Base-by-base conservation (phyloP, 2,113 vertebrate genomes). In the Neodon shergylaensis region DNA sequence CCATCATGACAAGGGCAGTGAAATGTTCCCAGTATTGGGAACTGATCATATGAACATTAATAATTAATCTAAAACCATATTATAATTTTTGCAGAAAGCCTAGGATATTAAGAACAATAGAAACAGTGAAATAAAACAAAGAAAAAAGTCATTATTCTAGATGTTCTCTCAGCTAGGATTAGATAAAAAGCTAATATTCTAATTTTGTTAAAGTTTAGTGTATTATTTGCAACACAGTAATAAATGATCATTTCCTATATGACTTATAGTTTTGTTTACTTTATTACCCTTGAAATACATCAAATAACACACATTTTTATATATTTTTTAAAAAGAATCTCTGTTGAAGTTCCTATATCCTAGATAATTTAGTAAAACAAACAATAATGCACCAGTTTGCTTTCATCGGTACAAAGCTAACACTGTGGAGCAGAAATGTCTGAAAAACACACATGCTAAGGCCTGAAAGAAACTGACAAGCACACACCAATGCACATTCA, bases 1-100 rank as follows among this genome's bases (percentile, higher is more conserved):
- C 65, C 42, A 61, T 87, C 42, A 74, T 96, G 78, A 94, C 63
- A 94, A 90, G 70, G 54, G 92, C 74, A 90, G n/a, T 92, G 31
- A 65, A 97, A 79, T 47, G 87, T 76, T 84, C 52, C 82, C 42
- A 83, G 24, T 77, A 74, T 86, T 87, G 91, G 92, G 14, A 86
- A 77, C 92, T 42, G 54, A 94, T 74, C 22, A 54, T 66, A 76
- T 74, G 66, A 42, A 21, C 28, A 91, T 65, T 76, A 78, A 42
- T 90, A 82, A 90, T 90, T 76, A 70, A 93, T 79, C 76, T n/a
- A 65, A 24, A 21, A 2, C 1, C 49, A 88, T 92, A 92, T 87
- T 82, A 39, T 82, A 1, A 83, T 96, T 95, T 94, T 90, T 86
- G 17, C 28, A 87, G 52, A 95, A 4, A 89, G 26, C 1, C 47